Conservation (phyloP, 1,140 invertebrate species). For the Tribolium castaneum region DNA sequence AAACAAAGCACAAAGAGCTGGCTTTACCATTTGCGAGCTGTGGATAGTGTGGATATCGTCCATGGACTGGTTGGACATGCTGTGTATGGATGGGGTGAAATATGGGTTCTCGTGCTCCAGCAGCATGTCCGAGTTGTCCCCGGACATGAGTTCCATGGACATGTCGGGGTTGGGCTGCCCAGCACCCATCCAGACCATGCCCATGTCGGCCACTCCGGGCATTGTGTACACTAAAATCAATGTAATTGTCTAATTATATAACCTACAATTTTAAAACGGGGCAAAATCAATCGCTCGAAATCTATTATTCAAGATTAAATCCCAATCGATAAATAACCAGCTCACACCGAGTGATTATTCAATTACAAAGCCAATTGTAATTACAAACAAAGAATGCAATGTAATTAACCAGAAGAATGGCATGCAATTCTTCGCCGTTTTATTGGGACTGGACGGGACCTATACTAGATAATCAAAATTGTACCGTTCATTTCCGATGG, state of each 20-base stretch:
- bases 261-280: neutral
- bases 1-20: constrained; percentile 46
- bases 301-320: constrained; percentile 15
- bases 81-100: constrained; percentile 67
- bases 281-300: constrained; percentile 1
- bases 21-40: constrained; percentile 67
- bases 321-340: constrained; percentile 1
- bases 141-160: constrained; percentile 57
- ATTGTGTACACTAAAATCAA: constrained; percentile 62
- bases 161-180: constrained; percentile 69
- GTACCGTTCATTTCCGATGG: constrained; percentile 33
- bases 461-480: constrained; percentile 19
- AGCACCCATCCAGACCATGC: constrained; percentile 81
- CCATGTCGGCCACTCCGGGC: constrained; percentile 72
- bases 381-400: constrained; percentile 37
- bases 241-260: constrained; percentile 29
- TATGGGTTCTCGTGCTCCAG: constrained; percentile 71
- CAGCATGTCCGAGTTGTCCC: constrained; percentile 63
- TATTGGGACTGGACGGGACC: neutral
- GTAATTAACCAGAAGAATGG: constrained; percentile 37
- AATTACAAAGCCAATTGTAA: neutral
- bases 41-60: constrained; percentile 70
- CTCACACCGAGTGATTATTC: neutral
- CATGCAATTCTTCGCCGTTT: constrained; percentile 13
- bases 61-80: constrained; percentile 66